phyloP scores from a whole-genome alignment of 2,797 vertebrate species.

The Muraenolepis orangiensis region DNA sequence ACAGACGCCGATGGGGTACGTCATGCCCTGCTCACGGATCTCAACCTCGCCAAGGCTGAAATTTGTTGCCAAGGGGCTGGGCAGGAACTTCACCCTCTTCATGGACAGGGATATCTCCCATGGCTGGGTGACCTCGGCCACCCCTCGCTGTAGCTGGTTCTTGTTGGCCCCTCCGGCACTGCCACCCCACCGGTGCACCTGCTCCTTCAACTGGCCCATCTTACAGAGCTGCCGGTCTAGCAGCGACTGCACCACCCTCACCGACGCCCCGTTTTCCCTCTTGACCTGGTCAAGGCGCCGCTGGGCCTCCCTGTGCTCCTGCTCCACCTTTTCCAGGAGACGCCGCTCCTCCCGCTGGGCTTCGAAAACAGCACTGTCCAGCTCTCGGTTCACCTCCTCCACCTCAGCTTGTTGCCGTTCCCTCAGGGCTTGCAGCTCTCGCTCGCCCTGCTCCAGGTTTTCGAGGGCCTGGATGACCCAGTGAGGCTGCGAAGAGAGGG shows the following conservation, averaged over 20 bases:
- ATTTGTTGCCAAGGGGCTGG: constrained; percentile 38
- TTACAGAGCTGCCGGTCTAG: constrained; percentile 69
- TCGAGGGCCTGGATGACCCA: constrained; percentile 71
- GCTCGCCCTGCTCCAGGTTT: constrained; percentile 63
- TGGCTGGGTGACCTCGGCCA: constrained; percentile 67
- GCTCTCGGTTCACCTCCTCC: constrained; percentile 63
- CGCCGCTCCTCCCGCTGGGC: constrained; percentile 69
- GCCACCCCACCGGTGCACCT: constrained; percentile 69
- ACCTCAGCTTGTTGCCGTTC: constrained; percentile 66
- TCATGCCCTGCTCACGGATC: constrained; percentile 66
- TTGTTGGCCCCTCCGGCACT: constrained; percentile 58
- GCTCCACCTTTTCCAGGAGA: constrained; percentile 67
- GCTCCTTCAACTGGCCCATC: constrained; percentile 65
- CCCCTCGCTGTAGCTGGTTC: constrained; percentile 62
- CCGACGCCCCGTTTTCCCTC: constrained; percentile 67
- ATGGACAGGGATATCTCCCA: constrained; percentile 75
- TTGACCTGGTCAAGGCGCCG: constrained; percentile 66
- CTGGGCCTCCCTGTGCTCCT: constrained; percentile 65
- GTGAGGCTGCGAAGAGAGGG: constrained; percentile 47
- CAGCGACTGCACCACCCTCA: constrained; percentile 63
- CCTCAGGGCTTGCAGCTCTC: constrained; percentile 62
- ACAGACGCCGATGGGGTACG: constrained; percentile 70
- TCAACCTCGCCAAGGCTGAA: constrained; percentile 64
- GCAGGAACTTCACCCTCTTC: constrained; percentile 65
- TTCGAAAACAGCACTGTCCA: constrained; percentile 62